Evolutionary conservation across 2,797 vertebrate species (phyloP).

Genomic region (Enteromius trimaculatus): DNA sequence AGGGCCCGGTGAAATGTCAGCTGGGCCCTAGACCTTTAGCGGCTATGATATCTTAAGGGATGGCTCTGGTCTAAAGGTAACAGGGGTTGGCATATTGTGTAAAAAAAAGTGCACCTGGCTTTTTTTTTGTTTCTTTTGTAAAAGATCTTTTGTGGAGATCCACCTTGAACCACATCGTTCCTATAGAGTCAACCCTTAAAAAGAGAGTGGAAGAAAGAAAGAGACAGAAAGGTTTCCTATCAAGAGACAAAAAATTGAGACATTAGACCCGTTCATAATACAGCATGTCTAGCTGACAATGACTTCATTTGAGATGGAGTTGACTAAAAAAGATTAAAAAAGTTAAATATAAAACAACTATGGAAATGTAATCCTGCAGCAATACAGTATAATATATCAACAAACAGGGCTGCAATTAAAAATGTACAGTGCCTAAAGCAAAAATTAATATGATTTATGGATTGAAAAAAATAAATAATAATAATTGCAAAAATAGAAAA

Average conservation of each 20-base stretch:
- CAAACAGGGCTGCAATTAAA: no score
- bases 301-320: background rate
- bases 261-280: conserved; percentile 26
- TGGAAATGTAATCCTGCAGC: no score
- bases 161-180: conserved; percentile 37
- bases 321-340: background rate
- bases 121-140: conserved; percentile 26
- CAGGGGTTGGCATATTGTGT: conserved; percentile 47
- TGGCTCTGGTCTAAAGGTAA: conserved; percentile 45
- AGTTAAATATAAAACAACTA: background rate
- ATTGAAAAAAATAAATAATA: no score
- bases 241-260: conserved; percentile 48
- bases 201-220: conserved; percentile 26
- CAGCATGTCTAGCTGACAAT: background rate
- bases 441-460: no score
- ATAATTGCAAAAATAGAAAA: no score
- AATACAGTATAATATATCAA: background rate
- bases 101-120: conserved; percentile 46
- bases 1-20: conserved; percentile 55
- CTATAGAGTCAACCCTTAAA: conserved; percentile 35
- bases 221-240: conserved; percentile 47
- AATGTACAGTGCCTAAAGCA: no score
- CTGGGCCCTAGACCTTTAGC: conserved; percentile 54
- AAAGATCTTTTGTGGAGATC: conserved; percentile 53
- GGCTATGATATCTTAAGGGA: conserved; percentile 53